Conservation (phyloP, 2,888 invertebrate genomes). For the Lumbricus terrestris region DNA sequence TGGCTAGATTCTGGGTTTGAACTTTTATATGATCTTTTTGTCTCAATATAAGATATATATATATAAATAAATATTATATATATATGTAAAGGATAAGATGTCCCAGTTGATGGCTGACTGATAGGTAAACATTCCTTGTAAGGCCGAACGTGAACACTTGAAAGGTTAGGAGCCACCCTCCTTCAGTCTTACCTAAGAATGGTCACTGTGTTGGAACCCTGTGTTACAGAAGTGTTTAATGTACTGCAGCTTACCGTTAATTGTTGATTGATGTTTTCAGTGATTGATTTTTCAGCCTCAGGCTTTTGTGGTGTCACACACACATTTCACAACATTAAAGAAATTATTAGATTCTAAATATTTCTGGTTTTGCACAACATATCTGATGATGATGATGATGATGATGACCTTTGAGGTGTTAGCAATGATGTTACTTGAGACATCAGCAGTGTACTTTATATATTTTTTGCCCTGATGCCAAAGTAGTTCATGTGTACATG, state of each 20-base stretch:
- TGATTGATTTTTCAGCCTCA: background rate
- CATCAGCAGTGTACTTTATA: background rate
- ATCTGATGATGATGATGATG: no score
- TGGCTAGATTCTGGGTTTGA: background rate
- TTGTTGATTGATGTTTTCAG: no score
- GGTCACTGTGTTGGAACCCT: background rate
- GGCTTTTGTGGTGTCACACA: background rate
- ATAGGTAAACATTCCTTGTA: background rate
- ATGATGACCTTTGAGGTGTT: background rate
- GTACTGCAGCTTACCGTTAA: background rate
- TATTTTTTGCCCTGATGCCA: background rate
- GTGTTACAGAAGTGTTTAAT: no score
- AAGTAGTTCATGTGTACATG: no score
- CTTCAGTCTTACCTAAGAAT: background rate
- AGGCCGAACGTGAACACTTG: background rate
- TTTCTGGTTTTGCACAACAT: background rate
- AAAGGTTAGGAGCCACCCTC: background rate
- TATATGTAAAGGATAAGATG: background rate
- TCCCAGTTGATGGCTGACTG: background rate
- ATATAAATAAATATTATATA: background rate
- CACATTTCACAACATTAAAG: background rate
- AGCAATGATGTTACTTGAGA: background rate
- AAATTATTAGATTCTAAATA: background rate
- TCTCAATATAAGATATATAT: background rate
- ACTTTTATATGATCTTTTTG: background rate